A percentile compares a stretch with the other conserved stretches of the same genome.
Evolutionary conservation across 92 coral and sea anemone species (phyloP).

Genomic region (Muricea muricata): DNA sequence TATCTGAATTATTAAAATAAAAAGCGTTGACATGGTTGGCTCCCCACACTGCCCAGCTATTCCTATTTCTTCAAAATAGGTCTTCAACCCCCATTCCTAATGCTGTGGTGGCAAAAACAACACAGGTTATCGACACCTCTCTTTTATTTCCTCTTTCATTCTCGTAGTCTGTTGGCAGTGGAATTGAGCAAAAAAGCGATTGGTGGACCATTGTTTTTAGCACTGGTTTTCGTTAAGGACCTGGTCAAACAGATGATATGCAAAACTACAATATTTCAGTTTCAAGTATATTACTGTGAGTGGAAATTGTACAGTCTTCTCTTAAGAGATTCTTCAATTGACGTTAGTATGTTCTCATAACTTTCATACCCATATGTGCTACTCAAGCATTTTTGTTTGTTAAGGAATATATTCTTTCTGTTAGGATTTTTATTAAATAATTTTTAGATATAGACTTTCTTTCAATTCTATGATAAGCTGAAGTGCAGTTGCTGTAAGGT

Average conservation of each 20-base stretch:
- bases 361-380: conserved; percentile 30
- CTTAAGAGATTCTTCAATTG: conserved; percentile 35
- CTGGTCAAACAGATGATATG: conserved; percentile 40
- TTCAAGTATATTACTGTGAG: conserved; percentile 46
- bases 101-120: conserved; percentile 8
- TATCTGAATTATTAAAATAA: conserved; percentile 36
- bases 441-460: conserved; percentile 45
- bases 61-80: conserved; percentile 26
- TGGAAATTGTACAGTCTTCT: conserved; percentile 21
- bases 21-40: conserved; percentile 16
- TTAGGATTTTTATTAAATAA: conserved; percentile 55
- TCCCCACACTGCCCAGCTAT: conserved; percentile 19
- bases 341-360: conserved; percentile 25
- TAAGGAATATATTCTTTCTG: conserved; percentile 25
- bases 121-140: neutral
- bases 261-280: conserved; percentile 58
- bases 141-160: conserved; percentile 9
- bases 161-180: neutral
- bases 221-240: conserved; percentile 34
- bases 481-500: conserved; percentile 72
- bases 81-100: conserved; percentile 24
- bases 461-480: conserved; percentile 45
- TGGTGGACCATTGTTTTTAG: neutral
- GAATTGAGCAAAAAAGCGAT: conserved; percentile 16
- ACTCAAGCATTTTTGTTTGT: conserved; percentile 11